These are phyloP conservation scores for Agrenia bidenticulata DNA, from an alignment of 2,888 invertebrate species.

Conservation along the genomic window DNA sequence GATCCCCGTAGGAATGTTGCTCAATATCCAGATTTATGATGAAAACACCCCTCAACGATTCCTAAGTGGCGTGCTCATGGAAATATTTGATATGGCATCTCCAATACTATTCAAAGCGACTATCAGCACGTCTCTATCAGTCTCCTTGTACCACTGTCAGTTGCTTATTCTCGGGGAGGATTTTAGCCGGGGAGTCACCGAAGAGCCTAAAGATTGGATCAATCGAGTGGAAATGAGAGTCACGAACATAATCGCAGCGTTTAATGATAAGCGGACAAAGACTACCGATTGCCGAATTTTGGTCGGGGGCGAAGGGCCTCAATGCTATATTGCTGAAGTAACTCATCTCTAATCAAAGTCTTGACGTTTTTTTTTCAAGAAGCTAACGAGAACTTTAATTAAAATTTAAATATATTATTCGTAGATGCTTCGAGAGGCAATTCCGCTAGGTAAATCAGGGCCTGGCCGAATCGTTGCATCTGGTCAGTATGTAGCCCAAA, in stretches of 20 bases:
- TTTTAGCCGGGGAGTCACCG: constrained; percentile 30
- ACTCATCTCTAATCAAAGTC: not conserved
- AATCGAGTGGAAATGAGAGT: constrained; percentile 35
- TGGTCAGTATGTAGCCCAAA: constrained; percentile 45
- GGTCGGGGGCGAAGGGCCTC: constrained; percentile 46
- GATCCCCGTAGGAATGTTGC: constrained; percentile 33
- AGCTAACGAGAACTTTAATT: not conserved
- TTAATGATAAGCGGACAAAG: constrained; percentile 26
- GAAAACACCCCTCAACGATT: constrained; percentile 30
- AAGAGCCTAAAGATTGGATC: constrained; percentile 42
- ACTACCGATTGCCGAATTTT: constrained; percentile 40
- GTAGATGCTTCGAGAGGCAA: constrained; percentile 42
- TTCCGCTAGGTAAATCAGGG: constrained; percentile 32
- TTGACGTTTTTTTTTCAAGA: not conserved
- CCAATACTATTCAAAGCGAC: constrained; percentile 36
- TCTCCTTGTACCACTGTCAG: constrained; percentile 41
- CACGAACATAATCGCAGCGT: constrained; percentile 31
- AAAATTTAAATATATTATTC: constrained; percentile 1
- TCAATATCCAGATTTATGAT: constrained; percentile 45
- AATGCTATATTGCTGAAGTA: constrained; percentile 47
- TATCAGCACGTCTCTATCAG: constrained; percentile 26
- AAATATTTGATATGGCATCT: constrained; percentile 46
- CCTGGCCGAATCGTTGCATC: constrained; percentile 42
- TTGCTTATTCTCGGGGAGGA: constrained; percentile 46
- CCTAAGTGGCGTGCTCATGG: constrained; percentile 48